Evolutionary conservation across 2,113 vertebrate genomes (phyloP).

Genomic region (Tringa solitaria): DNA sequence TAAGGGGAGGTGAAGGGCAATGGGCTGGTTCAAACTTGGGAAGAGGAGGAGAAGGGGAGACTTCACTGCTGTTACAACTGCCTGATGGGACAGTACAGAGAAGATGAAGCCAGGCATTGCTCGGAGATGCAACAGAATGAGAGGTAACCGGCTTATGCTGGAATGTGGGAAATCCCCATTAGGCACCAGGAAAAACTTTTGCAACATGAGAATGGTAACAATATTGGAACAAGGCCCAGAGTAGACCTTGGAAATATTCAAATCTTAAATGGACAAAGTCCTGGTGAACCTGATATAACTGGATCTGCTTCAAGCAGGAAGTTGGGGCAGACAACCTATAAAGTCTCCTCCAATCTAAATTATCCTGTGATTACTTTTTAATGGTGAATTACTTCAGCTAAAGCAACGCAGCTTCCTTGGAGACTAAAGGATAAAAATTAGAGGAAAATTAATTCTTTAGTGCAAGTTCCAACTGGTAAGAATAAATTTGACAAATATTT

Average conservation of each 20-base stretch:
- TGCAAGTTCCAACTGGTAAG: neutral
- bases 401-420: neutral
- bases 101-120: neutral
- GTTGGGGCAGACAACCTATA: neutral
- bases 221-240: neutral
- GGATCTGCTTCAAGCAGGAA: neutral
- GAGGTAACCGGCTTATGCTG: neutral
- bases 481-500: neutral
- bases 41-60: neutral
- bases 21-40: neutral
- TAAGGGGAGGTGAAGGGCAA: rapidly evolving
- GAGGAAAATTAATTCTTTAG: neutral
- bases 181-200: conserved; percentile 41
- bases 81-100: neutral
- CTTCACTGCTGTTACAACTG: neutral
- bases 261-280: neutral
- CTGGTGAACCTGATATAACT: neutral
- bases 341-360: neutral
- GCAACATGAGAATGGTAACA: neutral
- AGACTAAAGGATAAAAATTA: neutral
- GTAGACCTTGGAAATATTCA: neutral
- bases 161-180: conserved; percentile 46
- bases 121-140: neutral
- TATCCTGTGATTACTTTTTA: neutral
- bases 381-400: neutral